phyloP scores from a whole-genome alignment of 2,797 vertebrate species.

The Molossus molossus region DNA sequence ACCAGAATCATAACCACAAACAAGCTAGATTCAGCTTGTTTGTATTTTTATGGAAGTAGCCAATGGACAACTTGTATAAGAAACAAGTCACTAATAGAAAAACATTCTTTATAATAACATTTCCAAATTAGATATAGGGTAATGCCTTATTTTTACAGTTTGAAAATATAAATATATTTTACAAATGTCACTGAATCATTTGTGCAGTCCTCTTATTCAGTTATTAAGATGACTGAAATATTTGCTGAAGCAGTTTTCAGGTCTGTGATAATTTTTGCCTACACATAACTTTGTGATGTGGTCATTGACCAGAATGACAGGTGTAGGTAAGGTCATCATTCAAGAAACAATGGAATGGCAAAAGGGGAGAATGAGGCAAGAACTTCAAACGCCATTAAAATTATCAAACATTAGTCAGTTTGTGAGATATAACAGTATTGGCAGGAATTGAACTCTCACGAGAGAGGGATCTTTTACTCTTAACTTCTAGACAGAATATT shows the following conservation, averaged over 20 bases:
- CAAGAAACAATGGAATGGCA: background rate
- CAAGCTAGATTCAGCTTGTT: background rate
- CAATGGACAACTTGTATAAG: background rate
- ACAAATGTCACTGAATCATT: background rate
- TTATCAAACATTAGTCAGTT: background rate
- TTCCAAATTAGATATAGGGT: background rate
- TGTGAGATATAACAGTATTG: background rate
- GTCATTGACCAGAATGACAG: background rate
- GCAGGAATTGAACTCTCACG: background rate
- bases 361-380: background rate
- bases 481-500: background rate
- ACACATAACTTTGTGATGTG: background rate
- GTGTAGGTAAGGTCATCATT: background rate
- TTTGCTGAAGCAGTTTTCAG: background rate
- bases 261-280: background rate
- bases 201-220: background rate
- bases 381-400: background rate
- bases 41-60: background rate
- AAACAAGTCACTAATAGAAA: background rate
- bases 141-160: background rate
- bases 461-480: background rate
- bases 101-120: background rate
- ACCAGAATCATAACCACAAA: background rate
- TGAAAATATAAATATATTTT: background rate
- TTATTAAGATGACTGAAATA: background rate